phyloP scores from a whole-genome alignment of 2,888 invertebrate genomes.

The Drosophila histrio region DNA sequence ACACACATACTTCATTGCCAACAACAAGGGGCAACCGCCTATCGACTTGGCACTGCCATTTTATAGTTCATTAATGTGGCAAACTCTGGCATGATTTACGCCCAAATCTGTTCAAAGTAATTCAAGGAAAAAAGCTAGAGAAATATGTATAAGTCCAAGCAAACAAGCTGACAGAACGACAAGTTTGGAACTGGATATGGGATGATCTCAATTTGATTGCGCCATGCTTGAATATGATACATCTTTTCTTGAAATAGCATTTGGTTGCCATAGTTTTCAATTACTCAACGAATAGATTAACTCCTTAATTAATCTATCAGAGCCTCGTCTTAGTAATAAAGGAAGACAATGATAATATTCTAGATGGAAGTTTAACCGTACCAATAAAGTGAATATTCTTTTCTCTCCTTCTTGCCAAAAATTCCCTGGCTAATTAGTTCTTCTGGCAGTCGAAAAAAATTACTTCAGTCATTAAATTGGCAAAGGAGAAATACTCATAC shows the following conservation, averaged over 20 bases:
- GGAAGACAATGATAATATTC: too few species aligned
- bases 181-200: neutral
- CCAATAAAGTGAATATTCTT: neutral
- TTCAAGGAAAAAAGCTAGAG: neutral
- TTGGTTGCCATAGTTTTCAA: too few species aligned
- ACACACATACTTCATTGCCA: slow-evolving; percentile 12
- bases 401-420: neutral
- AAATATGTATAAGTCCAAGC: neutral
- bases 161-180: neutral
- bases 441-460: slow-evolving; percentile 11
- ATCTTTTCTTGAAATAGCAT: too few species aligned
- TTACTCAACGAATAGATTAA: too few species aligned
- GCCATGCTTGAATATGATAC: too few species aligned
- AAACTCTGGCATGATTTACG: slow-evolving; percentile 72
- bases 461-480: slow-evolving; percentile 23
- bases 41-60: slow-evolving; percentile 41
- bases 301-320: too few species aligned
- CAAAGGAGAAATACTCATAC: slow-evolving; percentile 18
- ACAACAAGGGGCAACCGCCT: slow-evolving; percentile 30
- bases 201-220: neutral
- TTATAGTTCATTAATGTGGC: slow-evolving; percentile 74
- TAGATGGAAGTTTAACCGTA: neutral
- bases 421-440: slow-evolving; percentile 22
- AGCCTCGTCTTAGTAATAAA: too few species aligned
- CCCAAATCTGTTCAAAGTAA: slow-evolving; percentile 18